Conservation (phyloP, 2,113 vertebrate genomes). For the Gorsachius goisagi region DNA sequence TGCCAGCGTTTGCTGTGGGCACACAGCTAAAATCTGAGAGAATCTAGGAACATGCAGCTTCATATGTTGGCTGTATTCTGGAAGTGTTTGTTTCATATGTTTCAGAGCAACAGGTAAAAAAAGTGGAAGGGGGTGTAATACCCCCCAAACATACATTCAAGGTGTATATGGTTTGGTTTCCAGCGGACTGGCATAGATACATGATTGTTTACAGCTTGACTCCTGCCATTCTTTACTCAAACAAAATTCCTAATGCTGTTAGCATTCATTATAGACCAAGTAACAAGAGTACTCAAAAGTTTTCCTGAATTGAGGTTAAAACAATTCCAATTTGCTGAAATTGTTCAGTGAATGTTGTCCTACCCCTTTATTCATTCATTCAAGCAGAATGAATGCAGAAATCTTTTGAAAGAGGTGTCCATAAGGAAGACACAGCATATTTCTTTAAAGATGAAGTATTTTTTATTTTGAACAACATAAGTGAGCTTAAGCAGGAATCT, state of each 20-base stretch:
- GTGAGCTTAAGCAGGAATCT: not conserved
- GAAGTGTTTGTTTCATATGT: not conserved
- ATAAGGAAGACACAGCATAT: not conserved
- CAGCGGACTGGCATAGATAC: not conserved
- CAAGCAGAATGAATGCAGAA: not conserved
- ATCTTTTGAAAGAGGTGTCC: not conserved
- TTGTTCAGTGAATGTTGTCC: not conserved
- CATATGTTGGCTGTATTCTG: not conserved
- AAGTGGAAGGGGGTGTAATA: rapidly evolving
- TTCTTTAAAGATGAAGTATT: not conserved
- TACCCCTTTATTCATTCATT: not conserved
- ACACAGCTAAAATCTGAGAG: not conserved
- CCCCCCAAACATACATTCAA: not conserved
- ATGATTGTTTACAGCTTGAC: not conserved
- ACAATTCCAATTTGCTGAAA: not conserved
- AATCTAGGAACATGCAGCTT: not conserved
- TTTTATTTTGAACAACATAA: not conserved
- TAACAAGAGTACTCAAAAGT: not conserved
- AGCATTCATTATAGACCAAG: not conserved
- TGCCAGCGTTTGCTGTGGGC: not conserved
- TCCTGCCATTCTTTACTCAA: not conserved
- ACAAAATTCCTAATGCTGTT: not conserved
- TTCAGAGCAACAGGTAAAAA: not conserved
- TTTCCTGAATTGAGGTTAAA: not conserved
- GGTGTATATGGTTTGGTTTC: not conserved